Conservation (phyloP, 2,888 invertebrate genomes). For the Melolontha melolontha region DNA sequence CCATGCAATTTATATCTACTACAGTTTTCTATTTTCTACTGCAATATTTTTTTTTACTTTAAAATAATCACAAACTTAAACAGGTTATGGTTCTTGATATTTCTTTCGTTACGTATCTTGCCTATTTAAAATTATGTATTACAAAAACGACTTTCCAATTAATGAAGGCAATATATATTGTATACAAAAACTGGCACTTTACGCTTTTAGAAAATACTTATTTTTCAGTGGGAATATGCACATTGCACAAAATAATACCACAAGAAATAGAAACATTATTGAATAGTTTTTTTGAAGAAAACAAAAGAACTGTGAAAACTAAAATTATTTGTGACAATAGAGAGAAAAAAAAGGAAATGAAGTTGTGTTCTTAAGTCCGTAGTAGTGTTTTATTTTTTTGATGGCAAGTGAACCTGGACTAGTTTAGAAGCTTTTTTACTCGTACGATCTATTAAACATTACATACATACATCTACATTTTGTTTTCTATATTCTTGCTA, state of each 20-base stretch:
- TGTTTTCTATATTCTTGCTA: constrained; percentile 35
- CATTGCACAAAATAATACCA: constrained; percentile 45
- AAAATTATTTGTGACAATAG: not conserved
- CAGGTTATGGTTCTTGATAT: too few species aligned
- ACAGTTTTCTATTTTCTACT: too few species aligned
- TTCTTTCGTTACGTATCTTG: too few species aligned
- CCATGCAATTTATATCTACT: too few species aligned
- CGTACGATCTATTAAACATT: constrained; percentile 42
- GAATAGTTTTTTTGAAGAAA: not conserved
- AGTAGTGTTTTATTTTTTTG: constrained; percentile 40
- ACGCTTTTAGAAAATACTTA: constrained; percentile 3
- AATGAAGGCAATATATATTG: too few species aligned
- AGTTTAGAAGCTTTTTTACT: constrained; percentile 43
- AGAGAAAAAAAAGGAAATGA: constrained; percentile 24
- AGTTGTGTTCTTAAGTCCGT: constrained; percentile 39
- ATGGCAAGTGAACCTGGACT: constrained; percentile 44
- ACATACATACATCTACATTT: constrained; percentile 32
- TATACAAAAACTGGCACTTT: not conserved
- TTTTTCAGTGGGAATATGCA: constrained; percentile 40
- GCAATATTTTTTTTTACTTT: too few species aligned
- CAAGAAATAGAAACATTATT: constrained; percentile 22
- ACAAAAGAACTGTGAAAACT: constrained; percentile 23
- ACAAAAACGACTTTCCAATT: too few species aligned
- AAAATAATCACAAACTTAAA: too few species aligned
- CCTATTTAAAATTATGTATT: too few species aligned